Conservation (phyloP, 2,797 vertebrate species). For the Pangasius macronema region DNA sequence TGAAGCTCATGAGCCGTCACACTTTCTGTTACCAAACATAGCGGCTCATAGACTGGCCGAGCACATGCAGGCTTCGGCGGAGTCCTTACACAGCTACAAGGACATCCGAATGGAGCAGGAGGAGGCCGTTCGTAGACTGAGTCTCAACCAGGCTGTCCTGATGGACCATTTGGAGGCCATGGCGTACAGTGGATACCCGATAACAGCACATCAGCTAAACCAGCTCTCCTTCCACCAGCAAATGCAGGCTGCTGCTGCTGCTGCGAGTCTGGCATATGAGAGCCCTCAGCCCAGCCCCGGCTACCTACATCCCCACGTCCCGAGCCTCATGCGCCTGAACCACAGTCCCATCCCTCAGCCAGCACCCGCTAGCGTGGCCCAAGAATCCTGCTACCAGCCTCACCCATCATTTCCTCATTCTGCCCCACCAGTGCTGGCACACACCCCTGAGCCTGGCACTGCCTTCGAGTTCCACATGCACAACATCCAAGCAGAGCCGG, state of each 20-base stretch:
- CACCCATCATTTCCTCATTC: constrained; percentile 86
- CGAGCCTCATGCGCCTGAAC: constrained; percentile 80
- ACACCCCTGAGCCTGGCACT: constrained; percentile 70
- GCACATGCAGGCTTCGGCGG: constrained; percentile 77
- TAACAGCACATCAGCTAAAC: constrained; percentile 79
- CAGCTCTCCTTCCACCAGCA: constrained; percentile 82
- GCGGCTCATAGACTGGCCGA: constrained; percentile 82
- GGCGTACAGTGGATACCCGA: constrained; percentile 77
- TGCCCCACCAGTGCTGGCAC: constrained; percentile 84
- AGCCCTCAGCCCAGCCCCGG: constrained; percentile 74
- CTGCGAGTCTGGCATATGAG: constrained; percentile 81
- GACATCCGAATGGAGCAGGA: constrained; percentile 86
- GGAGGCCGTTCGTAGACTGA: constrained; percentile 81
- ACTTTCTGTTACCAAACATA: constrained; percentile 75
- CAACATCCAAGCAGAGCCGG: constrained; percentile 73
- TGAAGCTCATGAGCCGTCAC: constrained; percentile 73
- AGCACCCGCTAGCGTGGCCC: constrained; percentile 71
- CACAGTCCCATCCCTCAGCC: constrained; percentile 80
- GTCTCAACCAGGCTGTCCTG: constrained; percentile 86
- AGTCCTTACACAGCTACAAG: constrained; percentile 70
- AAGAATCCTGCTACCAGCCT: constrained; percentile 73
- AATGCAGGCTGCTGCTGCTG: constrained; percentile 74
- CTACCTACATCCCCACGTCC: constrained; percentile 84
- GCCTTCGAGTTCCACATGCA: constrained; percentile 92
- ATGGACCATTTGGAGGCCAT: constrained; percentile 90